Conservation (phyloP, 1,140 invertebrate genomes). For the Platyura marginata region DNA sequence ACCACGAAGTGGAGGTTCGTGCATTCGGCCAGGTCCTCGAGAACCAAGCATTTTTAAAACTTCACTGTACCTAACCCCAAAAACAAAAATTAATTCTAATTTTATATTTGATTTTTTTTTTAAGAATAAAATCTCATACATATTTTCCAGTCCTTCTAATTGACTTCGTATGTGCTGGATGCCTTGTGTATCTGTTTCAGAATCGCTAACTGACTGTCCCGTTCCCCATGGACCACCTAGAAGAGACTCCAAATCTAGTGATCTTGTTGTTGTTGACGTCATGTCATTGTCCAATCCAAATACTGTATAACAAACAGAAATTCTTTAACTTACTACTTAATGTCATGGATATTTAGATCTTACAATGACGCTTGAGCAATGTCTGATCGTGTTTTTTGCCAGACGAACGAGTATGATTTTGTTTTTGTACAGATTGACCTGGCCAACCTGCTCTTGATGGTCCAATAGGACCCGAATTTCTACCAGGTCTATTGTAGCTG, state of each 20-base stretch:
- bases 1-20: neutral
- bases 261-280: conserved; percentile 54
- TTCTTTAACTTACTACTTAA: too few relatives aligned
- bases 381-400: conserved; percentile 5
- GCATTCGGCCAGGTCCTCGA: conserved; percentile 28
- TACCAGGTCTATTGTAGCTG: conserved; percentile 5
- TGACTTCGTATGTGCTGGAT: conserved; percentile 62
- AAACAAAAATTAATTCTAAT: too few relatives aligned
- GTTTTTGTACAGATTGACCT: conserved; percentile 3
- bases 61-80: conserved; percentile 34
- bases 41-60: conserved; percentile 64
- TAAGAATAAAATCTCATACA: conserved; percentile 54
- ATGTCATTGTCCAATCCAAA: conserved; percentile 55
- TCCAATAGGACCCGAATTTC: conserved; percentile 3
- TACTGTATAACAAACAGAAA: conserved; percentile 27
- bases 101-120: too few relatives aligned
- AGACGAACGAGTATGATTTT: neutral
- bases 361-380: conserved; percentile 5
- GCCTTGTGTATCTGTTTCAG: conserved; percentile 56
- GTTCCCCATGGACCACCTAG: conserved; percentile 31
- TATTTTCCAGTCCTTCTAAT: conserved; percentile 67
- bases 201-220: conserved; percentile 40
- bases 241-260: conserved; percentile 63
- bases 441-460: conserved; percentile 5
- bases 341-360: too few relatives aligned